Evolutionary conservation across 2,888 invertebrate species (phyloP).

Genomic region (Eupelmus urozonus): DNA sequence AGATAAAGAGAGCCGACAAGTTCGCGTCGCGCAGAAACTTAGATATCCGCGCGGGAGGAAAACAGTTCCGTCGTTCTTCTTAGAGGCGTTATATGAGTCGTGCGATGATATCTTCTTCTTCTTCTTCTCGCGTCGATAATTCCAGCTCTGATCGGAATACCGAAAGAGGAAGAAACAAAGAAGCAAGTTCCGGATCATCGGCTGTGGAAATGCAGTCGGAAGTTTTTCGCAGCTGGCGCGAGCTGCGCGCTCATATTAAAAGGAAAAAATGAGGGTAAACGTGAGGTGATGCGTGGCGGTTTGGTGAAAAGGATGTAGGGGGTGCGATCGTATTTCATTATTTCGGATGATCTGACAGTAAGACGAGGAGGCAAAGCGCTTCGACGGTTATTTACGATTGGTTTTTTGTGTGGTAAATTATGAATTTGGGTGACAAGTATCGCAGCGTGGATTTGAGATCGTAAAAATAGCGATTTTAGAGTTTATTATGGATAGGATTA

Average conservation of each 20-base stretch:
- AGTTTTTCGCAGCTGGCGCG: background rate
- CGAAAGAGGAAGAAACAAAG: conserved; percentile 23
- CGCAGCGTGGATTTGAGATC: background rate
- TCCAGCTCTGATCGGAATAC: conserved; percentile 36
- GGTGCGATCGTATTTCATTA: background rate
- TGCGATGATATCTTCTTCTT: background rate
- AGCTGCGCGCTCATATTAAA: conserved; percentile 7
- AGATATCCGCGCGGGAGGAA: too few species aligned
- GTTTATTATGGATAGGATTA: too few species aligned
- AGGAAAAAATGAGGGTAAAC: background rate
- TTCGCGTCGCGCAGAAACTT: too few species aligned
- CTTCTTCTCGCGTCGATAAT: background rate
- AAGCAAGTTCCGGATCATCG: conserved; percentile 9
- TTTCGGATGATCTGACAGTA: too few species aligned
- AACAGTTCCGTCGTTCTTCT: too few species aligned
- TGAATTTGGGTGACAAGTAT: background rate
- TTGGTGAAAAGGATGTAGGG: background rate
- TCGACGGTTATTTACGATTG: too few species aligned
- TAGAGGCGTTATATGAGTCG: too few species aligned
- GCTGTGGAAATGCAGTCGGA: background rate
- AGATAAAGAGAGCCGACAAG: background rate
- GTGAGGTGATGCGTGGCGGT: background rate
- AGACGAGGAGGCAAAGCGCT: too few species aligned
- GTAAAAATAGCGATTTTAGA: background rate
- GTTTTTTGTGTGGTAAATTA: too few species aligned